phyloP scores from a whole-genome alignment of 2,797 vertebrate genomes.

The Lophius americanus region DNA sequence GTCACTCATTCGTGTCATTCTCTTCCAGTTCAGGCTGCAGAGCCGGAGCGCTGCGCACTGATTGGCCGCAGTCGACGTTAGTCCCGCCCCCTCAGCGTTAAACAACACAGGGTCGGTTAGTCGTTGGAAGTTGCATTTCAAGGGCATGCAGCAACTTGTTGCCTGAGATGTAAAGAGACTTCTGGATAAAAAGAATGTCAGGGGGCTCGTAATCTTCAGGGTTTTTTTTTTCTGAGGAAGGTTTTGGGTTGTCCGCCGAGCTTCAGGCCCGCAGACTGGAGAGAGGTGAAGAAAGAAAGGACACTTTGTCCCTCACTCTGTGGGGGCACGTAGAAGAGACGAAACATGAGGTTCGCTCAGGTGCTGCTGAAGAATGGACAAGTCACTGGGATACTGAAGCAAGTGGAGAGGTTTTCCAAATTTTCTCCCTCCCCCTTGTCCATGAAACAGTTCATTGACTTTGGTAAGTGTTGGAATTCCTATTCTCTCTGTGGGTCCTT shows the following conservation, averaged over 20 bases:
- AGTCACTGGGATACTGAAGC: conserved; percentile 80
- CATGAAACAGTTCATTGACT: conserved; percentile 97
- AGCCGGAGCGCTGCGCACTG: not conserved
- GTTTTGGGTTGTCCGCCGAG: not conserved
- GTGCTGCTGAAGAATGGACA: conserved; percentile 80
- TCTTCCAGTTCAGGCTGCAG: not conserved
- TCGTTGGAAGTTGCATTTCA: conserved; percentile 1
- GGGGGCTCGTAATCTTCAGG: not conserved
- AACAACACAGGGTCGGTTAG: conserved; percentile 5
- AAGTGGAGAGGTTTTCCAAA: conserved; percentile 92
- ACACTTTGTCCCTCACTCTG: conserved; percentile 17
- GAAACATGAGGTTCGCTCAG: conserved; percentile 85
- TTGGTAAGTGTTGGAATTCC: conserved; percentile 83
- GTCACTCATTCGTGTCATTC: too few relatives aligned
- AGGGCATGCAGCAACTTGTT: conserved; percentile 12
- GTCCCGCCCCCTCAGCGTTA: conserved; percentile 13
- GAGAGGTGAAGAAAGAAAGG: conserved; percentile 34
- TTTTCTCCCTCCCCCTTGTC: conserved; percentile 95
- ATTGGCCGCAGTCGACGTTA: conserved; percentile 51
- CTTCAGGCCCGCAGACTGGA: conserved; percentile 33
- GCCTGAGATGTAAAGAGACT: conserved; percentile 15
- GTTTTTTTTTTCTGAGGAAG: not conserved
- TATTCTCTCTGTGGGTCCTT: not conserved
- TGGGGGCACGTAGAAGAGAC: conserved; percentile 23
- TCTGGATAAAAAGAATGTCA: not conserved